Evolutionary conservation across 2,888 invertebrate genomes (phyloP), one percentile per base, ranked within the genome.

Genomic region (Eupsilia transversa): DNA sequence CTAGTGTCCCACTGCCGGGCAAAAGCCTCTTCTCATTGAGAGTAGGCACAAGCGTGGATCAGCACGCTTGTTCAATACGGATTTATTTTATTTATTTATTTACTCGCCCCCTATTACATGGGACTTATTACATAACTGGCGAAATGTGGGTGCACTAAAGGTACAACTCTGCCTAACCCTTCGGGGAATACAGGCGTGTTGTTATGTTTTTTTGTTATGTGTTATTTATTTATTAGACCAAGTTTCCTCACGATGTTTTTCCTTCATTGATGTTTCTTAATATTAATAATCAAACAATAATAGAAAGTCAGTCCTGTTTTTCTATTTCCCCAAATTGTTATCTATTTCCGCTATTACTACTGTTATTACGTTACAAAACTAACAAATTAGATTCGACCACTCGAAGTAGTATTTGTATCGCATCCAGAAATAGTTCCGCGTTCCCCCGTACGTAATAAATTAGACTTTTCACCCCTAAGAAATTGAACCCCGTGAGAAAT

Each of bases 401-500:
- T 60, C 27, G 23, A 33, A n/a, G 10, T 43, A 46, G 35, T 60
- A 79, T 72, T 79, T 74, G 78, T 85, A 86, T 78, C 69, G 68
- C 52, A 63, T 70, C 41, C 64, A 72, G 63, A 60, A 73, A 73
- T 72, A 83, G 79, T 75, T 79, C 59, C 72, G 52, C 69, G 35
- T 65, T 67, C 41, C 35, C 38, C 35, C 38, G 66, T 70, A 23
- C 27, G 81, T 88, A 87, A 89, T 90, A 90, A 89, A 90, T 90
- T 88, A 78, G 86, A 87, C 86, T 90, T 90, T 88, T 85, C 89
- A 84, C 81, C 81, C 80, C 79, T 84, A 82, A 86, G 88, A 89
- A 90, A 90, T 90, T 88, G 90, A 84, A 87, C 87, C 87, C 70
- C 82, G 79, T 86, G 87, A 87, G 73, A 89, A 88, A 89, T 89